Evolutionary conservation across 2,888 invertebrate species (phyloP).

Genomic region (Notodromas monacha): DNA sequence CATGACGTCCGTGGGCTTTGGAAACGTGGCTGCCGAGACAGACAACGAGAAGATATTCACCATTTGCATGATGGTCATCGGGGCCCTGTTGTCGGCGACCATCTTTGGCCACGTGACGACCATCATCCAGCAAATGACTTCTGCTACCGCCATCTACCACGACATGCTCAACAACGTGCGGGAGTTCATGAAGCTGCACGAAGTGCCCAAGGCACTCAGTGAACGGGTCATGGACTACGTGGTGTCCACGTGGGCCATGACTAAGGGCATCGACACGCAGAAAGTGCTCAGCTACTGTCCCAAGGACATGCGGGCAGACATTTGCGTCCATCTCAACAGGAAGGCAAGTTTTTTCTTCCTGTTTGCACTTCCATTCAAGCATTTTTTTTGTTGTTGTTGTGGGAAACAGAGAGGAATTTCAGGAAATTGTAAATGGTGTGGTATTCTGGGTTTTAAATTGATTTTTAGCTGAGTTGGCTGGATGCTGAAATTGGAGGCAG

Average conservation of each 20-base stretch:
- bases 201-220: constrained; percentile 88
- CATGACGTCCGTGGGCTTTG: constrained; percentile 99
- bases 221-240: constrained; percentile 99
- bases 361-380: no score
- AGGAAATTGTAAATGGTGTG: no score
- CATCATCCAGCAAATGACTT: constrained; percentile 97
- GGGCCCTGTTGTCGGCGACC: constrained; percentile 17
- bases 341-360: no score
- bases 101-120: constrained; percentile 92
- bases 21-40: constrained; percentile 96
- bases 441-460: no score
- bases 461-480: no score
- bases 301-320: constrained; percentile 99
- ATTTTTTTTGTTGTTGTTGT: no score
- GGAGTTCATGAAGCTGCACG: constrained; percentile 98
- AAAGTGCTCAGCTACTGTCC: constrained; percentile 99
- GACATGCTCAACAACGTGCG: constrained; percentile 99
- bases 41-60: constrained; percentile 98
- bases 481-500: no score
- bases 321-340: constrained; percentile 94
- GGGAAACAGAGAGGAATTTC: no score
- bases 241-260: constrained; percentile 99
- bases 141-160: constrained; percentile 92
- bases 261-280: constrained; percentile 90
- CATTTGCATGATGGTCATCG: constrained; percentile 99